Conservation (phyloP, 1,140 invertebrate genomes). For the Lordiphosa collinella region DNA sequence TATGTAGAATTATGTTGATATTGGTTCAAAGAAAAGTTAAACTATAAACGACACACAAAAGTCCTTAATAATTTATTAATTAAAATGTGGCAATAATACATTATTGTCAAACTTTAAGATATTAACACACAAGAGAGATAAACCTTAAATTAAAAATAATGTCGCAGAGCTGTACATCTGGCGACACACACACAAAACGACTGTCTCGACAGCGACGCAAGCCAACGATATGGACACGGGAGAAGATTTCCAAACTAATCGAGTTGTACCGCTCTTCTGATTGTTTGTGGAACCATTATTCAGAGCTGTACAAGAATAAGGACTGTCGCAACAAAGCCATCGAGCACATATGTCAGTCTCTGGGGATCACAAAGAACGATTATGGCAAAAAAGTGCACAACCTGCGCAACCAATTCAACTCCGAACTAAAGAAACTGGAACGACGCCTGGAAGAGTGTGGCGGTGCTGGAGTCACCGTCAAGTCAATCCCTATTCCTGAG, state of each 20-base stretch:
- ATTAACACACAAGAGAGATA: no score
- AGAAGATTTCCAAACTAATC: slow-evolving; percentile 69
- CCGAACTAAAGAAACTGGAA: slow-evolving; percentile 70
- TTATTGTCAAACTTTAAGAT: no score
- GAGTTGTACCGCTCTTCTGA: slow-evolving; percentile 63
- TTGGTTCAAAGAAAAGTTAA: no score
- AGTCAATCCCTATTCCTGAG: slow-evolving; percentile 15
- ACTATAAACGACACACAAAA: no score
- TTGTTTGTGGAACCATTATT: slow-evolving; percentile 72
- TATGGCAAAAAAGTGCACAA: slow-evolving; percentile 77
- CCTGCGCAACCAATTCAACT: slow-evolving; percentile 72
- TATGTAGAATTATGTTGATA: no score
- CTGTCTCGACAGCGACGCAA: slow-evolving; percentile 31
- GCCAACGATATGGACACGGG: slow-evolving; percentile 58
- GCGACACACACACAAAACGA: slow-evolving; percentile 1
- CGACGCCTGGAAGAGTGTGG: slow-evolving; percentile 52
- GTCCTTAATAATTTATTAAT: no score
- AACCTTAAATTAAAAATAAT: no score
- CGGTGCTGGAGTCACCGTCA: not conserved
- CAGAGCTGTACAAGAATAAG: slow-evolving; percentile 65
- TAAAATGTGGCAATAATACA: no score
- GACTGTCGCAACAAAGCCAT: slow-evolving; percentile 62
- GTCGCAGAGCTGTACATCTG: no score
- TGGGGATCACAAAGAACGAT: slow-evolving; percentile 61
- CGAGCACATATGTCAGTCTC: slow-evolving; percentile 42